A percentile compares a stretch with the other conserved stretches of the same genome.
These are phyloP conservation scores for Xerus inauris DNA, from an alignment of 2,113 vertebrate species.

Conservation along the genomic window DNA sequence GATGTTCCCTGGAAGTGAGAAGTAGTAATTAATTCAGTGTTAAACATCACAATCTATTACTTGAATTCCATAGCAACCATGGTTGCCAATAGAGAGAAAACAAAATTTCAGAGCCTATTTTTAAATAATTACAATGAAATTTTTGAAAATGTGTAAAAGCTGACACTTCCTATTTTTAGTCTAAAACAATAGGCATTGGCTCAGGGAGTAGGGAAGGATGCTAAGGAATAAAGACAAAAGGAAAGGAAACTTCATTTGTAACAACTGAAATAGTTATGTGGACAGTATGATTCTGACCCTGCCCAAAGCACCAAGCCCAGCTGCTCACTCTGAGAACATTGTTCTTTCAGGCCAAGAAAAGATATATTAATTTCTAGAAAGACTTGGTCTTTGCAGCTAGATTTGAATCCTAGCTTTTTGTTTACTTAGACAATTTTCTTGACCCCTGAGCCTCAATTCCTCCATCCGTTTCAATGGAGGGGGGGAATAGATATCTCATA, in stretches of 20 bases:
- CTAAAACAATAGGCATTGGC: slow-evolving; percentile 78
- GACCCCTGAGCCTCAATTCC: not conserved
- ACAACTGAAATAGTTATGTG: not conserved
- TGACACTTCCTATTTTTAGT: slow-evolving; percentile 79
- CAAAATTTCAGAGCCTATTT: slow-evolving; percentile 87
- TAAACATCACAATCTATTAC: slow-evolving; percentile 92
- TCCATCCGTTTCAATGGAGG: not conserved
- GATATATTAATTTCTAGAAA: slow-evolving; percentile 6
- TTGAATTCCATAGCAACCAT: slow-evolving; percentile 91
- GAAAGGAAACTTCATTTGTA: not conserved
- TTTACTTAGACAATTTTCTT: slow-evolving; percentile 15
- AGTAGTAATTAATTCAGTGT: slow-evolving; percentile 92
- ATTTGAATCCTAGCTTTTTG: slow-evolving; percentile 9
- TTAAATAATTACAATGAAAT: slow-evolving; percentile 85
- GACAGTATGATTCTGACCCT: not conserved
- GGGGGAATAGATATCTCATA: not conserved
- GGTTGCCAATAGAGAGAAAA: slow-evolving; percentile 86
- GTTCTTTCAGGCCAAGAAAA: slow-evolving; percentile 14
- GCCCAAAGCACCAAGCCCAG: not conserved
- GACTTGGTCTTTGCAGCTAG: not conserved
- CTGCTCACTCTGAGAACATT: not conserved
- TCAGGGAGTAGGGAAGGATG: slow-evolving; percentile 55
- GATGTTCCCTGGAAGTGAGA: slow-evolving; percentile 90
- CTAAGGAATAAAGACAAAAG: not conserved
- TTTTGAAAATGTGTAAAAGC: slow-evolving; percentile 84